phyloP scores from a whole-genome alignment of 2,888 invertebrate genomes.

The Drosophila mulleri region DNA sequence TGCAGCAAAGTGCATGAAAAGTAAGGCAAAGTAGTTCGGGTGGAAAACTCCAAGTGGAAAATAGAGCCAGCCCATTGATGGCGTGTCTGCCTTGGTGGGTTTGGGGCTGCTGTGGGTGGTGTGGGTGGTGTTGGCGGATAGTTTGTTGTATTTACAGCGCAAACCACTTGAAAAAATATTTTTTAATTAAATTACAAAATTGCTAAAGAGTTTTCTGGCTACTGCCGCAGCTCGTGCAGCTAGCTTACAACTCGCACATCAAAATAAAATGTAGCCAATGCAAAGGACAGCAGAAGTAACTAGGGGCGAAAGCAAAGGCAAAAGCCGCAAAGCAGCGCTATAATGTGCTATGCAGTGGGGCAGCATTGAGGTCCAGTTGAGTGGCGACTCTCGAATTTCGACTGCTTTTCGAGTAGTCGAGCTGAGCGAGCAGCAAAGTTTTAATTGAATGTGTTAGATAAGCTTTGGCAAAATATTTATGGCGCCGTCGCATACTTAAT shows the following conservation, averaged over 20 bases:
- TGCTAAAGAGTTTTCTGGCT: constrained; percentile 72
- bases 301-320: constrained; percentile 3
- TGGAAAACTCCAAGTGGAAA: constrained; percentile 29
- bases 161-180: constrained; percentile 81
- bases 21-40: constrained; percentile 48
- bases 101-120: background rate
- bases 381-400: constrained; percentile 11
- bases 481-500: background rate
- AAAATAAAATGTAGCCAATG: constrained; percentile 35
- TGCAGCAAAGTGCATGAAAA: constrained; percentile 58
- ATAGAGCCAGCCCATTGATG: constrained; percentile 24
- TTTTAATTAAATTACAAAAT: constrained; percentile 81
- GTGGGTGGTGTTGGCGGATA: constrained; percentile 42
- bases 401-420: constrained; percentile 1
- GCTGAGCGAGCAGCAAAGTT: constrained; percentile 21
- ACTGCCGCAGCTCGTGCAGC: background rate
- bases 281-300: constrained; percentile 26
- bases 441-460: constrained; percentile 22
- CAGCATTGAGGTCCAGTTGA: constrained; percentile 21
- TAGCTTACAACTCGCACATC: constrained; percentile 2
- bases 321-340: constrained; percentile 57
- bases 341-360: constrained; percentile 41
- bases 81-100: constrained; percentile 11
- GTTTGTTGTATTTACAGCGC: constrained; percentile 80
- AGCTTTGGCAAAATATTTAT: background rate